Conservation (phyloP, 1,140 invertebrate genomes). For the Hyphantria cunea region DNA sequence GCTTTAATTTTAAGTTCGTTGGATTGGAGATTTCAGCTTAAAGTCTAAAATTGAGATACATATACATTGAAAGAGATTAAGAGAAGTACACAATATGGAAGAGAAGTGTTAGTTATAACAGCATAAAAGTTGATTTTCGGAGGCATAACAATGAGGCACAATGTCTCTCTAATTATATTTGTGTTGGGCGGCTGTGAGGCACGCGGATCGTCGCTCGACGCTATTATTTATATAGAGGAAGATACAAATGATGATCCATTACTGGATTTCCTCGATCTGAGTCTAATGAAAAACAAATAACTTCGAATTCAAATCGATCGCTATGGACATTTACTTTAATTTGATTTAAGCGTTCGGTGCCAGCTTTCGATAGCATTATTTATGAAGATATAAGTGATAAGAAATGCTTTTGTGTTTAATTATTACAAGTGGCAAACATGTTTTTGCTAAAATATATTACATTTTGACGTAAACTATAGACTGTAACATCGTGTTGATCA, state of each 20-base stretch:
- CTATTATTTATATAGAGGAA: constrained; percentile 57
- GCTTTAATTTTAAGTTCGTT: no score
- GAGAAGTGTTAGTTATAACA: no score
- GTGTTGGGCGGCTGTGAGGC: constrained; percentile 45
- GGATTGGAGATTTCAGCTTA: no score
- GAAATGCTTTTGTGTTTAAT: neutral
- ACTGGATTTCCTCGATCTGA: constrained; percentile 60
- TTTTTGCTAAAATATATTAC: no score
- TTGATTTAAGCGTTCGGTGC: constrained; percentile 43
- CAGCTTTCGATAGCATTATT: constrained; percentile 5
- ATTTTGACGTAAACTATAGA: no score
- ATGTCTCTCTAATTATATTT: constrained; percentile 55
- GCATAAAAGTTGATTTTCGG: neutral
- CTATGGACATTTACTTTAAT: constrained; percentile 56
- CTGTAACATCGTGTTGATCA: no score
- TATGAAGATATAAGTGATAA: constrained; percentile 1
- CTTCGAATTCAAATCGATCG: constrained; percentile 57
- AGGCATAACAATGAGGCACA: constrained; percentile 23
- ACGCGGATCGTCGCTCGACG: constrained; percentile 43
- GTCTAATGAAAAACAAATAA: constrained; percentile 66
- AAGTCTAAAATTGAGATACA: no score
- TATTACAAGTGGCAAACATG: no score
- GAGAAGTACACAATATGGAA: no score
- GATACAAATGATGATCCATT: constrained; percentile 64
- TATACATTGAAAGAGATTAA: no score